A percentile compares a stretch with the other conserved stretches of the same genome.
Evolutionary conservation across 1,140 invertebrate genomes (phyloP).

Genomic region (Drosophila watanabei): DNA sequence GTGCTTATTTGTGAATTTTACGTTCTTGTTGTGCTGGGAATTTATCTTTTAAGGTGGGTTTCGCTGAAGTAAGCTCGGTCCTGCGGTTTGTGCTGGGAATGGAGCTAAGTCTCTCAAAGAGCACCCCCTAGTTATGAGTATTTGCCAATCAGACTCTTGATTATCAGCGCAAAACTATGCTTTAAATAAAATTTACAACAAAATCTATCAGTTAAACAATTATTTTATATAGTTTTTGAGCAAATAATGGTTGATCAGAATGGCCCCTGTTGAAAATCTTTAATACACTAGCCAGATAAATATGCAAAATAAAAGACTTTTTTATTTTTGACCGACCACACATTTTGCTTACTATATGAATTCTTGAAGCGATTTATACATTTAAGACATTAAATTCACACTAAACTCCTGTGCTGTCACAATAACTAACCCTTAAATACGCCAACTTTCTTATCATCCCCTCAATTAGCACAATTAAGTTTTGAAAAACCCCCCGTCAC

Average conservation of each 20-base stretch:
- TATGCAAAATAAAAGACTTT: not conserved
- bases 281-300: not conserved
- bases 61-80: not conserved
- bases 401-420: conserved; percentile 11
- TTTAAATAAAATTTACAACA: not conserved
- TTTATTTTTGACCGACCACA: not conserved
- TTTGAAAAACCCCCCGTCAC: conserved; percentile 27
- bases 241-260: not conserved
- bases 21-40: conserved; percentile 12
- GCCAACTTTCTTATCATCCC: conserved; percentile 22
- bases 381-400: not conserved
- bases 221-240: not conserved
- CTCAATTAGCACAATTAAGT: conserved; percentile 58
- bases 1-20: conserved; percentile 48
- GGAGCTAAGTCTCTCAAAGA: not conserved
- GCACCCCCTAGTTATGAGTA: not conserved
- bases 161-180: not conserved
- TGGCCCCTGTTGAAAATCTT: not conserved
- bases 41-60: conserved; percentile 13
- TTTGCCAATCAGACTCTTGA: not conserved
- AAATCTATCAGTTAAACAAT: not conserved
- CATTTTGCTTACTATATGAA: not conserved
- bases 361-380: not conserved
- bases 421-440: conserved; percentile 16
- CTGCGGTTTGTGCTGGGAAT: conserved; percentile 1